These are phyloP conservation scores for Timandra comae DNA, from an alignment of 2,888 invertebrate species.

Conservation along the genomic window DNA sequence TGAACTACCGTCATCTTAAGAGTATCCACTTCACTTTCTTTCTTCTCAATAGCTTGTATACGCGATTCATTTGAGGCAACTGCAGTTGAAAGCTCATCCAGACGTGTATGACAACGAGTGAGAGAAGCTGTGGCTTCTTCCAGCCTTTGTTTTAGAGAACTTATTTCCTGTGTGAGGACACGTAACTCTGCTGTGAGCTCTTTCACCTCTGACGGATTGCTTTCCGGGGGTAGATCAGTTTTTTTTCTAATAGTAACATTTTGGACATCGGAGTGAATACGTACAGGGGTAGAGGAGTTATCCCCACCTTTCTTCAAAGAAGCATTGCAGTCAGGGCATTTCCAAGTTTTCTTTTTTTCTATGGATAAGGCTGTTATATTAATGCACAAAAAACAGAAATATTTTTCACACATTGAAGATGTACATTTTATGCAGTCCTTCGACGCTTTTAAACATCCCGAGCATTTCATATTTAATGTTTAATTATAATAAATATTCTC, in stretches of 20 bases:
- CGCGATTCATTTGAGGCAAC: neutral
- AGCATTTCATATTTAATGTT: neutral
- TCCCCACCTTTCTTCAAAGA: neutral
- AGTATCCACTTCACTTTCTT: neutral
- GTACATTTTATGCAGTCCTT: neutral
- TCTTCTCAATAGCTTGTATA: slow-evolving; percentile 1
- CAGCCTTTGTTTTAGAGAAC: slow-evolving; percentile 3
- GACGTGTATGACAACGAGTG: slow-evolving; percentile 1
- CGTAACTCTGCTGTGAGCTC: slow-evolving; percentile 4
- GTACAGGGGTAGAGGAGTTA: neutral
- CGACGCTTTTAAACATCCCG: neutral
- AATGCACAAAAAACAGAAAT: neutral
- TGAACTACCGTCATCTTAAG: slow-evolving; percentile 2
- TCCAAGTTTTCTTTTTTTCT: neutral
- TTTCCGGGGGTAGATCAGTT: neutral
- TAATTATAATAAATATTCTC: too few relatives aligned
- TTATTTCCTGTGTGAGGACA: slow-evolving; percentile 2
- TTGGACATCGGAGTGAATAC: neutral
- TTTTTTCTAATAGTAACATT: neutral
- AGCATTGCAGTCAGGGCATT: neutral
- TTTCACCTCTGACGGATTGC: slow-evolving; percentile 4
- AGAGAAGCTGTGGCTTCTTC: slow-evolving; percentile 4
- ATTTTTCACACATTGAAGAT: neutral
- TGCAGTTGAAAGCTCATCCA: slow-evolving; percentile 2
- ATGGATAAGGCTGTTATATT: neutral